Evolutionary conservation across 2,888 invertebrate species (phyloP).

Genomic region (Apamea monoglypha): DNA sequence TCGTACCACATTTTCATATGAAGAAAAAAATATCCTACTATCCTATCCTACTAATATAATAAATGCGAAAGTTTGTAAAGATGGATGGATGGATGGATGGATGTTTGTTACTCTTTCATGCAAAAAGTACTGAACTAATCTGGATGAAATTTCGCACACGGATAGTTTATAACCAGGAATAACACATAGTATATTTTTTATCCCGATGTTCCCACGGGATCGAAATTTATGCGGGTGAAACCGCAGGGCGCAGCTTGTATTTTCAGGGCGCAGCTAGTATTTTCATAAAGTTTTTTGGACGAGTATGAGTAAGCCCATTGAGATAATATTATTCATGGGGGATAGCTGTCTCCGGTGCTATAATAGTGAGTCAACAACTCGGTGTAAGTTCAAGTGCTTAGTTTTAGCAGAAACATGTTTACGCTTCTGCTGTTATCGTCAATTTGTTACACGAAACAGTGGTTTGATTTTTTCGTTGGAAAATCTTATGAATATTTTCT

Average conservation of each 20-base stretch:
- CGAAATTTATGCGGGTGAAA: too few species aligned
- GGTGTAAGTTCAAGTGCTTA: constrained; percentile 5
- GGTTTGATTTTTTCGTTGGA: constrained; percentile 12
- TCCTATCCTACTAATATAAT: too few species aligned
- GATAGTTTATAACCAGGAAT: too few species aligned
- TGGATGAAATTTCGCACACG: too few species aligned
- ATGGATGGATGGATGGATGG: too few species aligned
- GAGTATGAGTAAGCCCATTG: not conserved
- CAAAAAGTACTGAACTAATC: too few species aligned
- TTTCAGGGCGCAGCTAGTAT: too few species aligned
- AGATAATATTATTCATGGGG: constrained; percentile 18
- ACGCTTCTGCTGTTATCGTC: not conserved
- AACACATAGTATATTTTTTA: too few species aligned
- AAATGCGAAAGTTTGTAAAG: too few species aligned
- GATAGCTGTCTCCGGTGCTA: constrained; percentile 8
- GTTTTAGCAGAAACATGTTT: constrained; percentile 29
- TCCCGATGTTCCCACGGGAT: too few species aligned
- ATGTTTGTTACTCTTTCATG: too few species aligned
- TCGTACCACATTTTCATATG: not conserved
- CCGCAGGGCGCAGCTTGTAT: too few species aligned
- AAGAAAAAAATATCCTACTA: not conserved
- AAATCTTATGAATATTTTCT: constrained; percentile 1
- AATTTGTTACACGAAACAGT: constrained; percentile 12
- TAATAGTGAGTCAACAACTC: constrained; percentile 13
- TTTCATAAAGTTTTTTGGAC: not conserved